Conservation (phyloP, 2,888 invertebrate species). For the Yponomeuta cagnagella region DNA sequence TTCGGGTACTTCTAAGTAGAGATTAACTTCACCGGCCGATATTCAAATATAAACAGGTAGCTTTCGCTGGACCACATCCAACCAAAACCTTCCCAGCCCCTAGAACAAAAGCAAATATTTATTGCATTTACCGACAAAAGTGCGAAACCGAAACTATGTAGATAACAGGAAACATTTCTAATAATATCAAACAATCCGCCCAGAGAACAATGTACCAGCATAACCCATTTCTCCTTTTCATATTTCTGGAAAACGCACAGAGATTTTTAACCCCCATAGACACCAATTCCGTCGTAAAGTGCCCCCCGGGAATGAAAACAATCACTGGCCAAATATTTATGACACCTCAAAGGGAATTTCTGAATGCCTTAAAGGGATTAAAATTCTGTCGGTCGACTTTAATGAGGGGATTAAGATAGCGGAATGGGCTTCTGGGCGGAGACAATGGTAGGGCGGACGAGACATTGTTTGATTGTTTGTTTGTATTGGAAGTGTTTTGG, state of each 20-base stretch:
- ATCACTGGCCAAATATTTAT: not conserved
- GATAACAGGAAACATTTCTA: not conserved
- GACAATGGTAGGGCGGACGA: not conserved
- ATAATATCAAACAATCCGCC: not conserved
- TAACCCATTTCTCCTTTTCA: not conserved
- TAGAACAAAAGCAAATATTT: not conserved
- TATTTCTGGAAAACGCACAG: not conserved
- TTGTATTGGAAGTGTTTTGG: not conserved
- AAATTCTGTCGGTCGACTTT: constrained; percentile 5
- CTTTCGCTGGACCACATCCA: not conserved
- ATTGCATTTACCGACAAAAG: not conserved
- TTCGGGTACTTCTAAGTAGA: too few relatives aligned
- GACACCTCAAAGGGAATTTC: not conserved
- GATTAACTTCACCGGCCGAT: too few relatives aligned
- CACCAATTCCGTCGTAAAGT: not conserved
- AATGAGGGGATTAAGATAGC: constrained; percentile 6
- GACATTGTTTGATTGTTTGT: not conserved
- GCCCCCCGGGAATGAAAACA: not conserved
- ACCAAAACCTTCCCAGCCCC: not conserved
- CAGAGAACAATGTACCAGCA: not conserved
- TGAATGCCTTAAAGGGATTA: not conserved
- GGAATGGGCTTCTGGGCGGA: constrained; percentile 2
- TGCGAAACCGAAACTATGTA: too few relatives aligned
- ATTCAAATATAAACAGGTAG: too few relatives aligned
- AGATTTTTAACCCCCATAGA: not conserved